Evolutionary conservation across 2,888 invertebrate species (phyloP).

Genomic region (Sipha maydis): DNA sequence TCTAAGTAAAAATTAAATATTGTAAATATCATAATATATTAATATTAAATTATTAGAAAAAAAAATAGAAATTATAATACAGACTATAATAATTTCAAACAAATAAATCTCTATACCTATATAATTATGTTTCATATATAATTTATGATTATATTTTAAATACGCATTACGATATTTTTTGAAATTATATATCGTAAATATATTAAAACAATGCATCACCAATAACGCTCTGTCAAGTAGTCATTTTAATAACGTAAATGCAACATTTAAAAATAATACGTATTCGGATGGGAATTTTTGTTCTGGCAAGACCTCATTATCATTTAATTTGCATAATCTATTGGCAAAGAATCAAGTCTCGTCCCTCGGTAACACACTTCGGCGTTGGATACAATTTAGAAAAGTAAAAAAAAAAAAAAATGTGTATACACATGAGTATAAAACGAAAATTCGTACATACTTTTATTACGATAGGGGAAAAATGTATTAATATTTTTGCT

Average conservation of each 20-base stretch:
- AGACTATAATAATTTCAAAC: no score
- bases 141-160: no score
- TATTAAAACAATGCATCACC: neutral
- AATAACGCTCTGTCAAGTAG: neutral
- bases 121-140: no score
- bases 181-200: no score
- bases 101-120: no score
- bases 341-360: constrained; percentile 33
- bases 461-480: neutral
- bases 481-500: constrained; percentile 12
- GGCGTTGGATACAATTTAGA: neutral
- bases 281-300: neutral
- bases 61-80: no score
- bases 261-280: constrained; percentile 26
- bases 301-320: neutral
- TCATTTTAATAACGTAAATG: neutral
- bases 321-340: constrained; percentile 28
- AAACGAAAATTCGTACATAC: constrained; percentile 1
- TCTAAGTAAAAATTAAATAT: no score
- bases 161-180: no score
- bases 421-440: neutral
- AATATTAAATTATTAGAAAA: no score
- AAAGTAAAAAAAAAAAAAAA: constrained; percentile 10
- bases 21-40: no score
- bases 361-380: neutral